A percentile compares a stretch with the other conserved stretches of the same genome.
Conservation (phyloP, 2,888 invertebrate species). For the Agrilus mali region DNA sequence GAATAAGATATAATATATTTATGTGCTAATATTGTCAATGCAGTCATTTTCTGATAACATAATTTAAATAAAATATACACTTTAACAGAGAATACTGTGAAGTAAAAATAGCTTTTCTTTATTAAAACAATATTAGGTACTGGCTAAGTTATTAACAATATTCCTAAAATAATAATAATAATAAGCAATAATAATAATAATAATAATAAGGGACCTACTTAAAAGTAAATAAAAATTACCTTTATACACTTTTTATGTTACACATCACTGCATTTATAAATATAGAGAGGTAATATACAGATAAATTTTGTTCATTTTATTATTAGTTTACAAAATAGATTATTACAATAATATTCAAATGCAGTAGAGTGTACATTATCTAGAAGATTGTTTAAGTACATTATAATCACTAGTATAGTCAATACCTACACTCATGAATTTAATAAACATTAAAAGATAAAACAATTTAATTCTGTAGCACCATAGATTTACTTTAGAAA, state of each 20-base stretch:
- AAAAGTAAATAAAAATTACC: conserved; percentile 18
- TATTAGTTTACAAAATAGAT: too few relatives aligned
- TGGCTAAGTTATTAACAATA: conserved; percentile 25
- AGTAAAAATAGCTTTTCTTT: conserved; percentile 23
- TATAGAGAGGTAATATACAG: too few relatives aligned
- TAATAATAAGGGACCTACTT: conserved; percentile 13
- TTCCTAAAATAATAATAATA: conserved; percentile 15
- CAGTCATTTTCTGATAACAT: conserved; percentile 4
- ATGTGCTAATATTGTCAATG: too few relatives aligned
- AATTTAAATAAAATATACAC: conserved; percentile 16
- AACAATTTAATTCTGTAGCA: conserved; percentile 28
- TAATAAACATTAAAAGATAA: conserved; percentile 11
- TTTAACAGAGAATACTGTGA: conserved; percentile 26
- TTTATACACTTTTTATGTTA: neutral
- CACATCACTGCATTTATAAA: too few relatives aligned
- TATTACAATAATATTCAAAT: too few relatives aligned
- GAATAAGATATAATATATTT: too few relatives aligned
- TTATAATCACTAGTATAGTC: conserved; percentile 21
- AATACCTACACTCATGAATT: conserved; percentile 14
- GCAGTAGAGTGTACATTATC: too few relatives aligned
- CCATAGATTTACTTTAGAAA: conserved; percentile 25
- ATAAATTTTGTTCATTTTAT: too few relatives aligned
- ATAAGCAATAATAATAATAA: neutral
- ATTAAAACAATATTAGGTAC: conserved; percentile 26
- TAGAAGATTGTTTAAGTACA: conserved; percentile 10